These are phyloP conservation scores for Gobiocypris rarus DNA, from an alignment of 2,113 vertebrate species.

Conservation along the genomic window DNA sequence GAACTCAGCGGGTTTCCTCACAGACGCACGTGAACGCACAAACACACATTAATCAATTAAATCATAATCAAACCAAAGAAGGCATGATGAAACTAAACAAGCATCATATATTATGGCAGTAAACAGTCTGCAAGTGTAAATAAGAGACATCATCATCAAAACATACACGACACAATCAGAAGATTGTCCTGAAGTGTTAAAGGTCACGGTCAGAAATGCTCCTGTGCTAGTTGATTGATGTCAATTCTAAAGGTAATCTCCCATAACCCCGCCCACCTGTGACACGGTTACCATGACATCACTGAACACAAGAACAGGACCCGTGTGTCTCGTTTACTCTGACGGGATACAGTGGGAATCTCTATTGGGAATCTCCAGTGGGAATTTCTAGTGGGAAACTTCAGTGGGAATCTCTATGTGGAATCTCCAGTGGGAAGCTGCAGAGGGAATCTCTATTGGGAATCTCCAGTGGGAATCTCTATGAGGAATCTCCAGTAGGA, in stretches of 20 bases:
- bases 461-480: background rate
- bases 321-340: background rate
- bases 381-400: background rate
- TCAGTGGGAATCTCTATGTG: background rate
- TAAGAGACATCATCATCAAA: background rate
- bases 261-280: background rate
- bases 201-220: background rate
- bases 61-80: background rate
- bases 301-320: background rate
- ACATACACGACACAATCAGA: background rate
- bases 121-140: background rate
- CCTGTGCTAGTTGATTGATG: background rate
- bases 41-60: background rate
- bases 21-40: constrained; percentile 21
- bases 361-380: background rate
- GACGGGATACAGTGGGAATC: background rate
- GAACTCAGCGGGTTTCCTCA: background rate
- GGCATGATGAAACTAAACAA: background rate
- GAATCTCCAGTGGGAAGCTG: too few species aligned
- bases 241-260: background rate
- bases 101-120: background rate
- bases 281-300: background rate
- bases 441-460: background rate
- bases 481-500: background rate
- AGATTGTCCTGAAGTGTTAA: background rate